These are phyloP conservation scores for Parnassius apollo DNA, from an alignment of 2,888 invertebrate species.

Conservation along the genomic window DNA sequence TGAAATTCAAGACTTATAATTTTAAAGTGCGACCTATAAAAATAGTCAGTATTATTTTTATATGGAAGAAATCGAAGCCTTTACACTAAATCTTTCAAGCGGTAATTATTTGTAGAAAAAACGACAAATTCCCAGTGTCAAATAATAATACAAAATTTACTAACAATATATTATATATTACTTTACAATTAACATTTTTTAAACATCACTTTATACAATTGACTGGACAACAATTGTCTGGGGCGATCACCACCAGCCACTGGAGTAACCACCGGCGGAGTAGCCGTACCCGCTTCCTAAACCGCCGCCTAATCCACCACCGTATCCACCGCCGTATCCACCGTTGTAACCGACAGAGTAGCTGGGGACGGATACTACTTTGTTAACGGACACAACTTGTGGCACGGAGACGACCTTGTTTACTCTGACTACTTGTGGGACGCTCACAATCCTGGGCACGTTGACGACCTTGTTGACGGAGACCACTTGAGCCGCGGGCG, in stretches of 20 bases:
- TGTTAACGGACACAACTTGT: constrained; percentile 48
- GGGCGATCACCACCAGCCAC: constrained; percentile 45
- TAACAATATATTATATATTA: too few relatives aligned
- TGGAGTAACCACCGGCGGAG: neutral
- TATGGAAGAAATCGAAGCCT: too few relatives aligned
- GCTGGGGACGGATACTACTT: constrained; percentile 46
- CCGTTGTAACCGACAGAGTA: too few relatives aligned
- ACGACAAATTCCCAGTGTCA: too few relatives aligned
- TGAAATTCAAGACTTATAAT: too few relatives aligned
- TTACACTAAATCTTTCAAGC: too few relatives aligned
- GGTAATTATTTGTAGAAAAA: too few relatives aligned
- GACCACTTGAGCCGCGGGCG: constrained; percentile 42
- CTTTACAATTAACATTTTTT: constrained; percentile 31
- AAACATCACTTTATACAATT: too few relatives aligned
- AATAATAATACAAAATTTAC: too few relatives aligned
- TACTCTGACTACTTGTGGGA: constrained; percentile 46
- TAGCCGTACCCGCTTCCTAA: neutral
- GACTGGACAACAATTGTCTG: too few relatives aligned
- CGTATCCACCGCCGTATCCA: constrained; percentile 16
- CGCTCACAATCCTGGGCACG: constrained; percentile 45
- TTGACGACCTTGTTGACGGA: constrained; percentile 46
- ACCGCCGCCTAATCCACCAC: neutral
- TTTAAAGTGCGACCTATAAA: too few relatives aligned
- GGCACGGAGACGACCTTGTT: constrained; percentile 51
- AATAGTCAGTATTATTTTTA: too few relatives aligned